Percentiles rank a stretch among this genome's conserved stretches.
Conservation (phyloP, 1,140 invertebrate species). For the Cepaea nemoralis region DNA sequence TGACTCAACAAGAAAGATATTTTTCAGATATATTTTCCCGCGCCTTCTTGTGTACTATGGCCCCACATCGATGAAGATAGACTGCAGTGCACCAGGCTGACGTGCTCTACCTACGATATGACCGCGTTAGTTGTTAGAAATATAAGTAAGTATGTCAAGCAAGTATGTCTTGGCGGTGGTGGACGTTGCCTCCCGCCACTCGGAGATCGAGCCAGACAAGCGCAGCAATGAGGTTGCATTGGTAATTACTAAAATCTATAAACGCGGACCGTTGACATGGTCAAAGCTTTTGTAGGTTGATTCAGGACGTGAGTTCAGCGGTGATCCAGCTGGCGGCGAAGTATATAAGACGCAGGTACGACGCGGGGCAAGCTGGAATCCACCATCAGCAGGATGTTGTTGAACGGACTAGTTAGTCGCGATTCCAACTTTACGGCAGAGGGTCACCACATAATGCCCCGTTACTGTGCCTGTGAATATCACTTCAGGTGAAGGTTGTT, state of each 20-base stretch:
- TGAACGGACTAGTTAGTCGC: no score
- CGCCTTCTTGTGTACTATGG: no score
- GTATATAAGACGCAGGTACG: background rate
- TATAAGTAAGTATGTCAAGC: no score
- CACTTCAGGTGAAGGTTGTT: background rate
- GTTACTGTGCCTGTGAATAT: no score
- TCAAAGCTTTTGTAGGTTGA: background rate
- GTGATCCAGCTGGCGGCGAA: background rate
- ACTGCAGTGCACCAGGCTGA: background rate
- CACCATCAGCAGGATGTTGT: background rate
- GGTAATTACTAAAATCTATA: background rate
- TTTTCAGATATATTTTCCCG: no score
- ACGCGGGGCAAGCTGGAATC: background rate
- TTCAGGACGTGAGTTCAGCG: background rate
- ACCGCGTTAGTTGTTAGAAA: background rate
- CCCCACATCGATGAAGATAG: no score
- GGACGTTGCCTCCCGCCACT: background rate
- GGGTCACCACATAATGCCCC: no score
- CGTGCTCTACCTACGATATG: background rate
- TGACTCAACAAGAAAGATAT: no score
- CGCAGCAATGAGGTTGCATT: background rate
- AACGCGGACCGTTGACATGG: background rate
- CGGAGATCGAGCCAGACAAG: background rate
- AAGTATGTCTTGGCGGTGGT: background rate
- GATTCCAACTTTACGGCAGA: no score